These are phyloP conservation scores for Crypturellus undulatus DNA, from an alignment of 2,113 vertebrate species.

Conservation along the genomic window DNA sequence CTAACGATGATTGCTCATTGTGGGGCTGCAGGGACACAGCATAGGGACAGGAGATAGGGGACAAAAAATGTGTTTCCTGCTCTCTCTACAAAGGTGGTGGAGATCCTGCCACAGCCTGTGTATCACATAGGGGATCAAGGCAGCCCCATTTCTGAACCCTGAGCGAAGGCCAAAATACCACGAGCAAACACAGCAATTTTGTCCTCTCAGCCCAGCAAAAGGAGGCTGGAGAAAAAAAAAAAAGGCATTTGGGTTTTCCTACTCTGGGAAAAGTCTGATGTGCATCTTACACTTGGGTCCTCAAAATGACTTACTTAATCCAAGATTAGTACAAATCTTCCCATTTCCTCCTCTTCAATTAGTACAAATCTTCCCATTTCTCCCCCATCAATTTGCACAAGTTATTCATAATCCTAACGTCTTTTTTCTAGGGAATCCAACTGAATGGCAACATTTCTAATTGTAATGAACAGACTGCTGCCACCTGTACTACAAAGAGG, in stretches of 20 bases:
- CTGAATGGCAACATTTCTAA: slow-evolving; percentile 3
- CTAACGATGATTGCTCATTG: not conserved
- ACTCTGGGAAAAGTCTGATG: not conserved
- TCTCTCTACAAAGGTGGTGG: not conserved
- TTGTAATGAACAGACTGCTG: slow-evolving; percentile 45
- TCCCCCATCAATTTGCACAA: not conserved
- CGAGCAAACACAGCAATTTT: not conserved
- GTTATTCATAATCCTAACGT: not conserved
- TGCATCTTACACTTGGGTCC: not conserved
- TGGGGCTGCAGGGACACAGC: fast-evolving
- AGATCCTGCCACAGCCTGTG: not conserved
- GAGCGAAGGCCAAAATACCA: not conserved
- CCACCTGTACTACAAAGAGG: slow-evolving; percentile 33
- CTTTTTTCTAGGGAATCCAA: not conserved
- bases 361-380: not conserved
- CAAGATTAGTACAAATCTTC: not conserved
- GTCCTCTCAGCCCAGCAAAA: not conserved
- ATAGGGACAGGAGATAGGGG: fast-evolving
- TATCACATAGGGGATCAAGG: not conserved
- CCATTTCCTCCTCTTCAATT: not conserved
- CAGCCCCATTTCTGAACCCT: not conserved
- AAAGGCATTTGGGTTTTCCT: not conserved
- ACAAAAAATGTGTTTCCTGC: not conserved
- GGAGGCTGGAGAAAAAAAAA: not conserved
- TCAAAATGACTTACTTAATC: not conserved